Base-by-base conservation (phyloP, 2,888 invertebrate genomes). In the Ferdinandea cuprea region DNA sequence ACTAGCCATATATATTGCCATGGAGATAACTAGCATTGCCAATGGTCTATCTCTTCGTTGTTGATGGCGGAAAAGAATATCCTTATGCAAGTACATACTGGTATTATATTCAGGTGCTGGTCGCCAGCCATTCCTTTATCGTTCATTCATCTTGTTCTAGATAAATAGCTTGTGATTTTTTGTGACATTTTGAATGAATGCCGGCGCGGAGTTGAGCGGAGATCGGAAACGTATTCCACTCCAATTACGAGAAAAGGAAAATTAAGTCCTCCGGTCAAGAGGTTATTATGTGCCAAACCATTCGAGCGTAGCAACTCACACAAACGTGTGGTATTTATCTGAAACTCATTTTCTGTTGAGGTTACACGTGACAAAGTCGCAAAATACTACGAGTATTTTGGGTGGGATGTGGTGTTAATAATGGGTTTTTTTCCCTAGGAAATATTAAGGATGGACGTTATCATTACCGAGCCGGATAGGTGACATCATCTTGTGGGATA, bases 181-280 rank as follows among this genome's bases (percentile, higher is more conserved):
- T 25, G 25, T 48, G 56, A 65, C 50, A 50, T 19, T 63, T 28
- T 19, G 65, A n/a, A n/a, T n/a, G n/a, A n/a, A n/a, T 37, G 21
- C 32, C 13, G 19, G 25, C 13, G 17, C 25, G 15, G 25, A 9
- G 9, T 6, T 5, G 9, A 0, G 9, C 0, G 32, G 17, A 44
- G n/a, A 28, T 54, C 52, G 59, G 50, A 71, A 71, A 71, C 52
- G 28, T 61, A 63, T 63, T 74, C 30, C 68, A 69, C 56, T 68
- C 63, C 74, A 80, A 73, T 63, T 68, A 73, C 40, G 48, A 9
- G 28, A 21, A 46, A 48, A 61, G 69, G 63, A 74, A 74, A 69
- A 72, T 72, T 63, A 56, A 69, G 48, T 63, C 63, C 50, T 32
- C 54, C 58, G 61, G 54, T 44, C 68, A 52, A 56, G 44, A 28